Evolutionary conservation across 2,888 invertebrate genomes (phyloP), one percentile per base, ranked within the genome.

Genomic region (Bellardia pandia): DNA sequence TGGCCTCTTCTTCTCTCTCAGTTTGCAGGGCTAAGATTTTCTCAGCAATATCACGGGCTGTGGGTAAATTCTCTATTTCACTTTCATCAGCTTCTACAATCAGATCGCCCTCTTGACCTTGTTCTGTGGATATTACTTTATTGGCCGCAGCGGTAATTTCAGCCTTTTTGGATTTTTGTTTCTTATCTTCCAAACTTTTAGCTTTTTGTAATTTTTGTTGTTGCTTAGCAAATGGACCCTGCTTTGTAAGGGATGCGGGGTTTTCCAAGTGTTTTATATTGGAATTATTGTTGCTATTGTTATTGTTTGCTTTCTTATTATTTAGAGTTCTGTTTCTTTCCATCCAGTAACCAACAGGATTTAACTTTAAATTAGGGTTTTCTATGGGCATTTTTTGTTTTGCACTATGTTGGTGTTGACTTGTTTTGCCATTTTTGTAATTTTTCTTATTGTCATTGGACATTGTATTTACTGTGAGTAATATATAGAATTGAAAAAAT

Each of bases 81-180:
- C n/a, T n/a, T n/a, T n/a, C n/a, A n/a, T n/a, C n/a, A n/a, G n/a
- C n/a, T n/a, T n/a, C n/a, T n/a, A n/a, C n/a, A n/a, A n/a, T n/a
- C n/a, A n/a, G n/a, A n/a, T n/a, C n/a, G n/a, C n/a, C 77, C 30
- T 8, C 80, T n/a, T n/a, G n/a, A n/a, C 85, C 7, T 76, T 71
- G 9, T 69, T 91, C 89, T 0, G 86, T 77, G 4, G 76, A 62
- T 1, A 37, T 37, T 74, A 85, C 30, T 42, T 88, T 78, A 88
- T 77, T 79, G 40, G 53, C 33, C 11, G 66, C 51, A 0, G 62
- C 60, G 0, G 5, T 7, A 1, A 37, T 83, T 72, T 86, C 90
- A 3, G 88, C 91, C 3, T 88, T 89, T 85, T 90, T 91, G 0
- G 92, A 90, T 85, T 92, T 93, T 68, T 91, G 89, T 51, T 90